Evolutionary conservation across 2,797 vertebrate species (phyloP).

Genomic region (Danio choprae): DNA sequence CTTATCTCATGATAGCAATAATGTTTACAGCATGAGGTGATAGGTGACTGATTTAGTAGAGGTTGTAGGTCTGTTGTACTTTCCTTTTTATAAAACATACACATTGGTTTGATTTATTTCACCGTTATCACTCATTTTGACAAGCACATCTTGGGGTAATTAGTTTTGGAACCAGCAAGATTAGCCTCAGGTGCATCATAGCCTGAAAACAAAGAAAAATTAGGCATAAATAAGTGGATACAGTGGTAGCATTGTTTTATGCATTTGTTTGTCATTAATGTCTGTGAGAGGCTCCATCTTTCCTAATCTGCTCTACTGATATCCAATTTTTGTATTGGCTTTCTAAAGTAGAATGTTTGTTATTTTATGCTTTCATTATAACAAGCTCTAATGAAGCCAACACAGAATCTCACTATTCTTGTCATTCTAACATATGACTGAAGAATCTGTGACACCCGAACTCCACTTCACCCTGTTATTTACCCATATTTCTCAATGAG

Average conservation of each 20-base stretch:
- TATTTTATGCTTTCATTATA: background rate
- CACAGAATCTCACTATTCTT: background rate
- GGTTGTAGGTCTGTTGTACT: background rate
- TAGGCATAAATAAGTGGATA: background rate
- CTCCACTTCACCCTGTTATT: background rate
- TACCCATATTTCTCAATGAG: background rate
- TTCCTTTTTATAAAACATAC: background rate
- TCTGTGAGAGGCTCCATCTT: background rate
- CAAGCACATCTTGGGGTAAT: background rate
- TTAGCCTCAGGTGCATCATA: background rate
- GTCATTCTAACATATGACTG: background rate
- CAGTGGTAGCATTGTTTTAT: slow-evolving; percentile 11
- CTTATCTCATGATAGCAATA: background rate
- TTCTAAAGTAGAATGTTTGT: background rate
- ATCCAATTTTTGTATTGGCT: background rate
- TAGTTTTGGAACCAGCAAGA: background rate
- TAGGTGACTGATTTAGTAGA: background rate
- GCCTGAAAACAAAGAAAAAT: background rate
- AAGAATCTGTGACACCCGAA: background rate
- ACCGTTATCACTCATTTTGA: background rate
- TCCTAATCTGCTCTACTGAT: slow-evolving; percentile 2
- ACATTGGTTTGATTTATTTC: background rate
- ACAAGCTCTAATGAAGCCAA: background rate
- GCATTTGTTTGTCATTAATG: slow-evolving; percentile 9
- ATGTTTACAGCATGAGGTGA: background rate